Evolutionary conservation across 1,140 invertebrate species (phyloP).

Genomic region (Acromyrmex charruanus): DNA sequence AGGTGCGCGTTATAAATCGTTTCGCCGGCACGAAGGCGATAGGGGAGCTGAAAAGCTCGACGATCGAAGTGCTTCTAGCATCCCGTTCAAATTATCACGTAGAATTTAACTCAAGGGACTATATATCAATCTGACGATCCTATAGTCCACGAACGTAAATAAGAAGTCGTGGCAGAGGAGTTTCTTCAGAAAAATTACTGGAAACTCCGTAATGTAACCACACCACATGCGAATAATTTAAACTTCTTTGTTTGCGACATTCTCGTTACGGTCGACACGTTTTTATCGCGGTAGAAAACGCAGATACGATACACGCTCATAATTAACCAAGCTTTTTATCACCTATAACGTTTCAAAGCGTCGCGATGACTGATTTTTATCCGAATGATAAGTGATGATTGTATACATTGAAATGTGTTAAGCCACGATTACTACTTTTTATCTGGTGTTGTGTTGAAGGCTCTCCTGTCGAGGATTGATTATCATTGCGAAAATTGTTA

Average conservation of each 20-base stretch:
- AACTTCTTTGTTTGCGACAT: not conserved
- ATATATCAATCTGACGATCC: not conserved
- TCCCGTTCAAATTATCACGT: not conserved
- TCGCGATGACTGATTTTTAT: slow-evolving; percentile 37
- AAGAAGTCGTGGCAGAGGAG: too few species aligned
- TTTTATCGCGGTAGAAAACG: slow-evolving; percentile 15
- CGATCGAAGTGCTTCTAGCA: not conserved
- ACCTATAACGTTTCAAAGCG: not conserved
- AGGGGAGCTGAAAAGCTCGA: slow-evolving; percentile 20
- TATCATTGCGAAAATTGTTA: too few species aligned
- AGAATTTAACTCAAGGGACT: not conserved
- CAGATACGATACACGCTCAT: not conserved
- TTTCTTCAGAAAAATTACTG: not conserved
- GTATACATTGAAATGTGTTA: too few species aligned
- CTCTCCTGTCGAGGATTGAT: too few species aligned
- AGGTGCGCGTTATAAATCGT: slow-evolving; percentile 44
- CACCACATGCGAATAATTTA: not conserved
- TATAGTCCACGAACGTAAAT: not conserved
- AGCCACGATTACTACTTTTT: too few species aligned
- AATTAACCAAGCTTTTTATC: slow-evolving; percentile 42
- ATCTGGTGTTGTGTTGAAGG: too few species aligned
- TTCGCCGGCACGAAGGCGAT: not conserved
- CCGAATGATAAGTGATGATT: slow-evolving; percentile 11
- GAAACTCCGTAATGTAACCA: not conserved
- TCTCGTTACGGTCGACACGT: slow-evolving; percentile 7